phyloP scores from a whole-genome alignment of 2,797 vertebrate genomes.

The Nasua narica region DNA sequence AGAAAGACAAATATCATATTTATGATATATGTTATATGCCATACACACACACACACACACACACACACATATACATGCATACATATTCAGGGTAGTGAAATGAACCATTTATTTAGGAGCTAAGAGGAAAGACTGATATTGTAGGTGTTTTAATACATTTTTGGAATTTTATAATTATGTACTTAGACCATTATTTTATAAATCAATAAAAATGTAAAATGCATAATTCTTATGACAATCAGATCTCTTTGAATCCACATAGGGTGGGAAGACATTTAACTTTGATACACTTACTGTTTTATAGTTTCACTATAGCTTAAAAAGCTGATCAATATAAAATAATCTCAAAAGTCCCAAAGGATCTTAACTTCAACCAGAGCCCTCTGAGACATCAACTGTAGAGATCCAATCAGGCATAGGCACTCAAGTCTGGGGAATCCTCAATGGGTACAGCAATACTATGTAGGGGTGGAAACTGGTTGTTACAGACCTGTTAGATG shows the following conservation, averaged over 20 bases:
- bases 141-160: background rate
- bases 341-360: slow-evolving; percentile 17
- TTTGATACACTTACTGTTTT: background rate
- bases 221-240: background rate
- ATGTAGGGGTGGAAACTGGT: background rate
- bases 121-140: background rate
- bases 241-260: background rate
- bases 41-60: background rate
- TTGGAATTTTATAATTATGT: background rate
- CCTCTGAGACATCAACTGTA: background rate
- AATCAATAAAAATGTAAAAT: background rate
- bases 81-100: background rate
- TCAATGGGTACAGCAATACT: background rate
- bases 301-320: background rate
- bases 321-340: background rate
- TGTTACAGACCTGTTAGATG: background rate
- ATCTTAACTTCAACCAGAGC: background rate
- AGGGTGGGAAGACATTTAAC: background rate
- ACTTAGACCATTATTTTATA: background rate
- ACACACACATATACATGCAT: too few relatives aligned
- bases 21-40: background rate
- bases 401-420: background rate
- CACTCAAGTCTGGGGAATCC: background rate
- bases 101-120: background rate
- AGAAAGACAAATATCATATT: too few relatives aligned